These are phyloP conservation scores for Andrena haemorrhoa DNA, from an alignment of 2,888 invertebrate genomes.

Conservation along the genomic window DNA sequence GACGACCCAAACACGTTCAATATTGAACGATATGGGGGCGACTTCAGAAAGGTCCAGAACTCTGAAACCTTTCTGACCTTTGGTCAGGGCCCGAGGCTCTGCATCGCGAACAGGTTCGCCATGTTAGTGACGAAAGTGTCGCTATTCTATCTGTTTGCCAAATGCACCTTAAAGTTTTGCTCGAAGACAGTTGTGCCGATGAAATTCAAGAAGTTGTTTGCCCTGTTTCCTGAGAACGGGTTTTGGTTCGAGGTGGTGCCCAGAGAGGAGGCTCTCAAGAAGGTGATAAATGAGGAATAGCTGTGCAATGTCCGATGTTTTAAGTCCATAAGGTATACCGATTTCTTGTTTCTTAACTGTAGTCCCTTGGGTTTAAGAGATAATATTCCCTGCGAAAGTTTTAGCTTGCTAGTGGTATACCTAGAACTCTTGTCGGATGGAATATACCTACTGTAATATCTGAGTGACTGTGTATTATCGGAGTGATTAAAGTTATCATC, in stretches of 20 bases:
- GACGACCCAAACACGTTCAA: constrained; percentile 85
- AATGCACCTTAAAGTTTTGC: constrained; percentile 55
- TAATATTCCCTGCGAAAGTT: too few species aligned
- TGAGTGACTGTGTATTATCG: too few species aligned
- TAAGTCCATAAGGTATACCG: too few species aligned
- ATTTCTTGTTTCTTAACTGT: too few species aligned
- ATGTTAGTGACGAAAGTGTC: constrained; percentile 65
- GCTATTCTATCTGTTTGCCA: constrained; percentile 63
- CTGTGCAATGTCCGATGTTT: too few species aligned
- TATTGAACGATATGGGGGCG: constrained; percentile 84
- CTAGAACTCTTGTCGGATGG: too few species aligned
- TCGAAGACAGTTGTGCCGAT: constrained; percentile 64
- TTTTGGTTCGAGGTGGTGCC: constrained; percentile 63
- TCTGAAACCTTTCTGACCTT: constrained; percentile 79
- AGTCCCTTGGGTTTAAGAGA: too few species aligned
- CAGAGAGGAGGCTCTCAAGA: constrained; percentile 59
- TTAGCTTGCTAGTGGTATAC: too few species aligned
- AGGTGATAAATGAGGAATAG: too few species aligned
- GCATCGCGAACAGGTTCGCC: constrained; percentile 77
- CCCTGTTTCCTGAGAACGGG: constrained; percentile 59
- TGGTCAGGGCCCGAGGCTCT: constrained; percentile 80
- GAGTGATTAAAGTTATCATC: too few species aligned
- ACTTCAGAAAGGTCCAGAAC: constrained; percentile 79
- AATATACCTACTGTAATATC: too few species aligned
- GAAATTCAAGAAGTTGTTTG: constrained; percentile 33